These are phyloP conservation scores for Anneissia japonica DNA, from an alignment of 35 echinoderm and acorn worm genomes.

Conservation along the genomic window DNA sequence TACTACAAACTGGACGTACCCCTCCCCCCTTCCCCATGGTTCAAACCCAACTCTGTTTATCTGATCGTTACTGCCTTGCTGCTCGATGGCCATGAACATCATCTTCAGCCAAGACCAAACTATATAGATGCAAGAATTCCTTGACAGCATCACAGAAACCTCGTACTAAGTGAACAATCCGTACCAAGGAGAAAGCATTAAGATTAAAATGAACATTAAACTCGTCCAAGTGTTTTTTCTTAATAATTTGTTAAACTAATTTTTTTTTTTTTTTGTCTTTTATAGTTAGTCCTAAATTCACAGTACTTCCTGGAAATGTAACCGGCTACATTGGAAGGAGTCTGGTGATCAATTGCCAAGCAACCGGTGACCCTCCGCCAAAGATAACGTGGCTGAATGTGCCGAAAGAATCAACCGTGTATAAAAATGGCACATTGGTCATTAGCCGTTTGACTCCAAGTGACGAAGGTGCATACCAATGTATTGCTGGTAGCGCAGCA, in stretches of 20 bases:
- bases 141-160: not conserved
- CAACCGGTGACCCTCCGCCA: conserved; percentile 70
- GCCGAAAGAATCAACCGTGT: not conserved
- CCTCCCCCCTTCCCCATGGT: no score
- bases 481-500: conserved; percentile 74
- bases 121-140: not conserved
- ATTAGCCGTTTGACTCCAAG: conserved; percentile 24
- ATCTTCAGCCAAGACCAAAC: not conserved
- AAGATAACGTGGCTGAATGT: conserved; percentile 55
- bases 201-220: not conserved
- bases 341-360: conserved; percentile 63
- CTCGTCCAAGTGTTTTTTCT: not conserved
- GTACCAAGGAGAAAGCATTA: not conserved
- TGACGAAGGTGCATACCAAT: conserved; percentile 83
- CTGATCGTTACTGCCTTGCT: not conserved
- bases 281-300: conserved; percentile 75
- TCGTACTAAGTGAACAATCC: not conserved
- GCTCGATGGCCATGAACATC: not conserved
- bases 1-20: no score
- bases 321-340: conserved; percentile 57
- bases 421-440: conserved; percentile 56
- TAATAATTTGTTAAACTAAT: not conserved
- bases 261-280: conserved; percentile 12
- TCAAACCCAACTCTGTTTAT: no score
- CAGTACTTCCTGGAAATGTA: conserved; percentile 47